phyloP scores from a whole-genome alignment of 1,140 invertebrate genomes.

The Meloidogyne exigua region DNA sequence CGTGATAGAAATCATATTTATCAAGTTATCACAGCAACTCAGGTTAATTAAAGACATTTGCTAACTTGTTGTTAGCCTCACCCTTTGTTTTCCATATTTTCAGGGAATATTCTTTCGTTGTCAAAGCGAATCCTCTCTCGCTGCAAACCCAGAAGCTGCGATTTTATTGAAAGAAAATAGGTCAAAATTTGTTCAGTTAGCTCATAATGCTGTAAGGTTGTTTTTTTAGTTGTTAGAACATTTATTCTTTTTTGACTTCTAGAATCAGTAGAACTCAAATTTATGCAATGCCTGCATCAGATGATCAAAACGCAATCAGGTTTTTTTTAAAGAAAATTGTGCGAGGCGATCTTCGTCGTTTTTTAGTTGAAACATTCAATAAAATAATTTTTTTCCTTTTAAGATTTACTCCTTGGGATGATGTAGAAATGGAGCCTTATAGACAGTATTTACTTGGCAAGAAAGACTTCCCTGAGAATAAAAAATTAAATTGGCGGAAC shows the following conservation, averaged over 20 bases:
- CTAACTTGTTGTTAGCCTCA: too few relatives aligned
- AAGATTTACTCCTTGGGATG: conserved; percentile 29
- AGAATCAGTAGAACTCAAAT: conserved; percentile 29
- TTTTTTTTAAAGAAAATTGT: background rate
- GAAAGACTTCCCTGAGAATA: background rate
- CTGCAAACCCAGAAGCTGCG: conserved; percentile 26
- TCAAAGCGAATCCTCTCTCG: conserved; percentile 19
- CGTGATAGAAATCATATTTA: conserved; percentile 30
- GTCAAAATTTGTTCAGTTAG: conserved; percentile 23
- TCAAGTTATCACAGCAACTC: conserved; percentile 26
- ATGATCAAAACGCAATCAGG: conserved; percentile 31
- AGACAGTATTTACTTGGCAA: conserved; percentile 28
- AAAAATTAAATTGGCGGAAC: background rate
- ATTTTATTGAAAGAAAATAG: conserved; percentile 22
- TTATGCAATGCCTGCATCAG: conserved; percentile 13
- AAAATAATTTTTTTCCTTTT: background rate
- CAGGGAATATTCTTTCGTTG: conserved; percentile 29
- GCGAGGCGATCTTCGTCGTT: too few relatives aligned
- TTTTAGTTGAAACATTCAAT: too few relatives aligned
- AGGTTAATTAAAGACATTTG: background rate
- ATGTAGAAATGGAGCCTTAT: conserved; percentile 24
- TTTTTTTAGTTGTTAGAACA: background rate
- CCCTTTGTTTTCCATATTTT: background rate
- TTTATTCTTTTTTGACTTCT: conserved; percentile 12
- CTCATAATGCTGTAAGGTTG: conserved; percentile 27